A percentile compares a stretch with the other conserved stretches of the same genome.
Evolutionary conservation across 1,140 invertebrate genomes (phyloP).

Genomic region (Drosophila rhopaloa): DNA sequence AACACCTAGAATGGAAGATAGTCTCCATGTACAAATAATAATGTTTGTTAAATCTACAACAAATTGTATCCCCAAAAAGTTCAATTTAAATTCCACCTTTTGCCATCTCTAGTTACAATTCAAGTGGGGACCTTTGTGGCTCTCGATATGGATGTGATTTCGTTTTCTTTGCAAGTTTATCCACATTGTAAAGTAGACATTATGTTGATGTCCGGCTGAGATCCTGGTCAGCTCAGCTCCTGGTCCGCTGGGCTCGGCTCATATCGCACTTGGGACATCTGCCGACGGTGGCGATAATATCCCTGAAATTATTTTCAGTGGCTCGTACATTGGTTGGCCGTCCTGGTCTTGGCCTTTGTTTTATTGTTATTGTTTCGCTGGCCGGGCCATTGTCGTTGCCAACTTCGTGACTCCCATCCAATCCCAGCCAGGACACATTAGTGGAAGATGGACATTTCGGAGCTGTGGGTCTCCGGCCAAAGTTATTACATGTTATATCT

Average conservation of each 20-base stretch:
- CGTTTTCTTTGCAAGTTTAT: conserved; percentile 72
- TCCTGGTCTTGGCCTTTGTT: conserved; percentile 64
- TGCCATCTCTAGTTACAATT: conserved; percentile 11
- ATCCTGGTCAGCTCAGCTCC: conserved; percentile 19
- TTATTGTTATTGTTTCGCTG: conserved; percentile 79
- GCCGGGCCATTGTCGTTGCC: conserved; percentile 42
- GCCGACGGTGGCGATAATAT: conserved; percentile 72
- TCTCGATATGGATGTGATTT: conserved; percentile 77
- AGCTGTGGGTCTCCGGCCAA: conserved; percentile 38
- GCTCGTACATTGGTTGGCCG: conserved; percentile 52
- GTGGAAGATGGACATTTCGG: conserved; percentile 73
- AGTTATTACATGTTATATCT: conserved; percentile 79
- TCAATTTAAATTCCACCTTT: background rate
- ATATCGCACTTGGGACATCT: conserved; percentile 79
- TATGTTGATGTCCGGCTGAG: conserved; percentile 69
- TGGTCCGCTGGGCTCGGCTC: conserved; percentile 29
- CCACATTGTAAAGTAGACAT: conserved; percentile 82
- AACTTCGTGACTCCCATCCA: conserved; percentile 56
- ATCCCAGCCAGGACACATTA: conserved; percentile 64
- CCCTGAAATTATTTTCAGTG: conserved; percentile 80
- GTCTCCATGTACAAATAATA: too few species aligned
- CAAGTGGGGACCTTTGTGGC: conserved; percentile 1
- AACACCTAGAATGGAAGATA: too few species aligned
- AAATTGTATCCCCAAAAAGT: too few species aligned
- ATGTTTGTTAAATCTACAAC: too few species aligned